Percentiles rank a stretch among this genome's conserved stretches.
Evolutionary conservation across 1,140 invertebrate genomes (phyloP).

Genomic region (Bombus picipes): DNA sequence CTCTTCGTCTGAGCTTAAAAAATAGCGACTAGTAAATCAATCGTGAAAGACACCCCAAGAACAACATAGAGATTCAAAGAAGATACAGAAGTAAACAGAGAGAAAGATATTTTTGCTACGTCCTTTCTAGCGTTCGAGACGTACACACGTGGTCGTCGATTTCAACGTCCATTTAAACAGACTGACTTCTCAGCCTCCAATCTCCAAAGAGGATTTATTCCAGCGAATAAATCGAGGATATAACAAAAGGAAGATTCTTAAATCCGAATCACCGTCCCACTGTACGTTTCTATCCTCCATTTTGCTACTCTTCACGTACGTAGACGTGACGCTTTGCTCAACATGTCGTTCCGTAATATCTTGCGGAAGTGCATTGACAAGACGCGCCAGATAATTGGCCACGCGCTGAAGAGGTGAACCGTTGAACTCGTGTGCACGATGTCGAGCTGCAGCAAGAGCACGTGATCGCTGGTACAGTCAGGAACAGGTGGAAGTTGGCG

Average conservation of each 20-base stretch:
- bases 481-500: slow-evolving; percentile 14
- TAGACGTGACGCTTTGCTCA: slow-evolving; percentile 9
- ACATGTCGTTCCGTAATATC: slow-evolving; percentile 72
- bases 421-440: background rate
- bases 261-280: background rate
- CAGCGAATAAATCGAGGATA: background rate
- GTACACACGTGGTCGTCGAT: slow-evolving; percentile 6
- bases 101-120: slow-evolving; percentile 74
- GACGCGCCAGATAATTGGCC: slow-evolving; percentile 65
- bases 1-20: slow-evolving; percentile 63
- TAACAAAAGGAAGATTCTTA: background rate
- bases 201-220: background rate
- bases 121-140: slow-evolving; percentile 61
- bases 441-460: background rate
- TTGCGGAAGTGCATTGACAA: slow-evolving; percentile 71
- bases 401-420: slow-evolving; percentile 67
- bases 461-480: slow-evolving; percentile 36
- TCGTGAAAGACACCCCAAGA: slow-evolving; percentile 7
- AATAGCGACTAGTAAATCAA: slow-evolving; percentile 41
- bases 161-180: background rate
- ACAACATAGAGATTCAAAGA: background rate
- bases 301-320: background rate
- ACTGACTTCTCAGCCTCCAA: background rate
- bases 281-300: background rate
- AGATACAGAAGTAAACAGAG: background rate